A percentile compares a stretch with the other conserved stretches of the same genome.
Evolutionary conservation across 2,797 vertebrate genomes (phyloP).

Genomic region (Characodon lateralis): DNA sequence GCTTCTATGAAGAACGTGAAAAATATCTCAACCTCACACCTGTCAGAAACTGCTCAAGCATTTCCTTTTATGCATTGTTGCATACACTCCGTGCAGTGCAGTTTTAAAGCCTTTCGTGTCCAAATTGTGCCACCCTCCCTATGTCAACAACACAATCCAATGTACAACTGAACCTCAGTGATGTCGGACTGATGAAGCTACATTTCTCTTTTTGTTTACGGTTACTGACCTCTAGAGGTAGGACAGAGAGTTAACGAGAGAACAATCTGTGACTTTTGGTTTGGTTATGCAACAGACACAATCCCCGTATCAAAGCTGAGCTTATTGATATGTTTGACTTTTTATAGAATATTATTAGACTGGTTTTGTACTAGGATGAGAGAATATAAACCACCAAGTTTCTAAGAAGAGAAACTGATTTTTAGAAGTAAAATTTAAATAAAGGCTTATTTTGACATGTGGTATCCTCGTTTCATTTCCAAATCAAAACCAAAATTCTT

Average conservation of each 20-base stretch:
- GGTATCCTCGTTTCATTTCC: background rate
- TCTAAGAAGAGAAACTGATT: conserved; percentile 4
- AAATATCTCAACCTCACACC: conserved; percentile 7
- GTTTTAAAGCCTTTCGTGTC: conserved; percentile 34
- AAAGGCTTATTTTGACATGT: conserved; percentile 33
- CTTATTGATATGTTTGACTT: conserved; percentile 3
- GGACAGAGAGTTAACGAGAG: conserved; percentile 8
- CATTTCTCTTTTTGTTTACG: conserved; percentile 20
- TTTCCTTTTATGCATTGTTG: conserved; percentile 14
- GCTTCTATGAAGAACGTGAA: background rate
- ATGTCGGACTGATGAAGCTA: conserved; percentile 1
- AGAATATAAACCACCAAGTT: conserved; percentile 9
- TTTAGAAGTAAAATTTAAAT: conserved; percentile 49
- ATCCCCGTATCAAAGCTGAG: conserved; percentile 2
- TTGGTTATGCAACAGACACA: conserved; percentile 14
- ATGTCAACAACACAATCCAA: conserved; percentile 32
- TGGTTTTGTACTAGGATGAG: conserved; percentile 2
- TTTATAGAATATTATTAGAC: background rate
- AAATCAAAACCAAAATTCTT: background rate
- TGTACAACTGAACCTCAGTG: background rate
- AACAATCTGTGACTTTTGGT: background rate
- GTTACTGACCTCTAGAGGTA: conserved; percentile 64
- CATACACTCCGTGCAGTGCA: conserved; percentile 41
- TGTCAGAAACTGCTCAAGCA: background rate
- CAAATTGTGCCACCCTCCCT: conserved; percentile 9